Conservation (phyloP, 2,888 invertebrate species). For the Silvanus unidentatus region DNA sequence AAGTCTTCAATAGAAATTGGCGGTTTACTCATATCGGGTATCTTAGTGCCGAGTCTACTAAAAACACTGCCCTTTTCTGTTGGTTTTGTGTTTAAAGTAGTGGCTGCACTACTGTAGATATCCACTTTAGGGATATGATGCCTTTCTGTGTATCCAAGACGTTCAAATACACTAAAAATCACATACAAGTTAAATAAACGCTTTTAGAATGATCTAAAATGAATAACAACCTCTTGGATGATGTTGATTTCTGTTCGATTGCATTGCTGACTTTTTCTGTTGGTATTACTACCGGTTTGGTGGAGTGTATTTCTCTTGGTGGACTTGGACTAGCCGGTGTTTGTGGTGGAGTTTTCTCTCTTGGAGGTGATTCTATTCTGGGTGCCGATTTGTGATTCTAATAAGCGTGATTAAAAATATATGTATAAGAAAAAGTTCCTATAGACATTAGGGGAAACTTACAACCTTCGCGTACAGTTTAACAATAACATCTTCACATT, state of each 20-base stretch:
- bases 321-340: constrained; percentile 50
- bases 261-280: constrained; percentile 30
- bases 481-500: constrained; percentile 63
- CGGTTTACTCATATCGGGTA: constrained; percentile 37
- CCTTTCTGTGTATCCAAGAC: constrained; percentile 5
- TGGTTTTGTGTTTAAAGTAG: constrained; percentile 23
- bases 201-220: no score
- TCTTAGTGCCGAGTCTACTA: constrained; percentile 12
- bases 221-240: no score
- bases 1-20: constrained; percentile 40
- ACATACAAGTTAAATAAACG: neutral
- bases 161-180: neutral
- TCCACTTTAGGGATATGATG: constrained; percentile 31
- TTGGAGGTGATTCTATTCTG: neutral
- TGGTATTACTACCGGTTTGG: constrained; percentile 45
- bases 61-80: constrained; percentile 7
- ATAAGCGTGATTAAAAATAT: constrained; percentile 5
- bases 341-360: constrained; percentile 12
- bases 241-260: no score
- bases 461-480: constrained; percentile 65
- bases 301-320: constrained; percentile 36
- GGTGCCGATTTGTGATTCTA: constrained; percentile 14
- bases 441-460: constrained; percentile 20
- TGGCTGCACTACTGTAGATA: constrained; percentile 33
- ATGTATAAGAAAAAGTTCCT: neutral